Conservation (phyloP, 2,888 invertebrate species). For the Aporophyla nigra region DNA sequence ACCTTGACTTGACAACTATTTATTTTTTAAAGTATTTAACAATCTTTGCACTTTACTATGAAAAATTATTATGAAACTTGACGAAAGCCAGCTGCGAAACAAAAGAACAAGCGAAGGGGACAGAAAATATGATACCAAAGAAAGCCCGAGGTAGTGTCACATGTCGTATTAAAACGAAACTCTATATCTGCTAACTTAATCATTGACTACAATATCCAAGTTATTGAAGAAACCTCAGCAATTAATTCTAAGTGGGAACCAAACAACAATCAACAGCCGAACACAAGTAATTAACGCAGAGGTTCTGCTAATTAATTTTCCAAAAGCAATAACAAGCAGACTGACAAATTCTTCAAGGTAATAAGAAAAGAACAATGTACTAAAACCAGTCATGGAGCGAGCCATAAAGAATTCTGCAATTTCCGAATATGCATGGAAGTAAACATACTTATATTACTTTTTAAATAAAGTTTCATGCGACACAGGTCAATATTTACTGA, state of each 20-base stretch:
- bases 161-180: constrained; percentile 46
- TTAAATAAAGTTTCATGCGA: constrained; percentile 59
- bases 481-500: constrained; percentile 65
- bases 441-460: constrained; percentile 52
- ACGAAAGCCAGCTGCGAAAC: neutral
- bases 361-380: neutral
- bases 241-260: constrained; percentile 15
- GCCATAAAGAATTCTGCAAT: neutral
- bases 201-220: neutral
- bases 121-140: constrained; percentile 51
- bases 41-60: constrained; percentile 19
- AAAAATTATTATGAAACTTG: neutral
- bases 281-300: constrained; percentile 29
- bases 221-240: constrained; percentile 7
- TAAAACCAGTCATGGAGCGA: neutral
- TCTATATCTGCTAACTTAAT: constrained; percentile 15
- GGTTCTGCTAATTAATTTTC: constrained; percentile 29
- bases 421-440: constrained; percentile 14
- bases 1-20: constrained; percentile 46
- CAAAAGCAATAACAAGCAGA: constrained; percentile 30
- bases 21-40: constrained; percentile 27
- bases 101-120: constrained; percentile 17
- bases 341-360: neutral
- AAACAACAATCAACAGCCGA: constrained; percentile 18
- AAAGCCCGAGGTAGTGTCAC: constrained; percentile 33